Conservation (phyloP, 2,797 vertebrate genomes). For the Bovichtus variegatus region DNA sequence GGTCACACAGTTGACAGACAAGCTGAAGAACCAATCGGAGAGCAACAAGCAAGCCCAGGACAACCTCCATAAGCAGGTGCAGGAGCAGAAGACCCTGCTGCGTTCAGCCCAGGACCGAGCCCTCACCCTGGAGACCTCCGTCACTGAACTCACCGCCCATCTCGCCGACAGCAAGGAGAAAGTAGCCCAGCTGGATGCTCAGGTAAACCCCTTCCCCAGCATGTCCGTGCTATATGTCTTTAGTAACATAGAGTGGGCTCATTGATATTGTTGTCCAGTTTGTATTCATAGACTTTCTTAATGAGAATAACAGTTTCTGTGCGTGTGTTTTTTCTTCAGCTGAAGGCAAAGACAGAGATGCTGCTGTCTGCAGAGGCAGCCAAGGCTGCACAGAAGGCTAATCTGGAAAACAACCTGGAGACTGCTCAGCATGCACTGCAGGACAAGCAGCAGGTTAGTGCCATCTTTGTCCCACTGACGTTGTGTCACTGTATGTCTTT, state of each 20-base stretch:
- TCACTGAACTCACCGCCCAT: constrained; percentile 90
- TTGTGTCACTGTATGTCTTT: not conserved
- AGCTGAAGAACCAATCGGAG: constrained; percentile 98
- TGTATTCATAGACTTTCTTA: not conserved
- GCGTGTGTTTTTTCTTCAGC: constrained; percentile 77
- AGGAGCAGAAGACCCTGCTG: constrained; percentile 95
- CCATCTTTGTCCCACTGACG: not conserved
- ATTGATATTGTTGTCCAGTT: not conserved
- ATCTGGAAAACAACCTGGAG: constrained; percentile 96
- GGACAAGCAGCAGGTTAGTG: constrained; percentile 95
- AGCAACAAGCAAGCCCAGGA: constrained; percentile 99
- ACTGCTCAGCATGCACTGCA: constrained; percentile 95
- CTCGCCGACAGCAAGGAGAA: constrained; percentile 95
- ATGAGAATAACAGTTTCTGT: not conserved
- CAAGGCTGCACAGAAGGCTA: constrained; percentile 93
- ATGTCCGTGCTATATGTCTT: not conserved
- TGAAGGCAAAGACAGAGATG: constrained; percentile 98
- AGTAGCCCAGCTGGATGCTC: constrained; percentile 92
- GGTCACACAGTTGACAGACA: constrained; percentile 94
- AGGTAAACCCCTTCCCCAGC: constrained; percentile 82
- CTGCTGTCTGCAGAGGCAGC: constrained; percentile 95
- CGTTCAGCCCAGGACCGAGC: constrained; percentile 93
- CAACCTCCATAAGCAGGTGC: constrained; percentile 96
- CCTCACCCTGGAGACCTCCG: constrained; percentile 89
- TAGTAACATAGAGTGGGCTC: accelerated